Percentiles rank a stretch among this genome's conserved stretches.
Conservation (phyloP, 2,888 invertebrate species). For the Globia sparganii region DNA sequence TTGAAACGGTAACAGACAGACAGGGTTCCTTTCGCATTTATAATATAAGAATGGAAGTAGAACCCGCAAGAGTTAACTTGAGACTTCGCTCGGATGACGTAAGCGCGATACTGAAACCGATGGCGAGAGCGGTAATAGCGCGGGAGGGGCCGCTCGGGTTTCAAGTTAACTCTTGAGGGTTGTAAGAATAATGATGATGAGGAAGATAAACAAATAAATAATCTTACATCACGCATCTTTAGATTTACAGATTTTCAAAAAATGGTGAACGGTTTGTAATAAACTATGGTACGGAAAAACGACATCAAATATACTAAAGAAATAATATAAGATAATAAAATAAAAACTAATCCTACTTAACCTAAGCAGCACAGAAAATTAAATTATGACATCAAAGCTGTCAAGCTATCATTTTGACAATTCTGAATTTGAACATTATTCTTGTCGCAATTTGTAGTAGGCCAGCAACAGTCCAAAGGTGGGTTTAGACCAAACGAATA, state of each 20-base stretch:
- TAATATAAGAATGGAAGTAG: neutral
- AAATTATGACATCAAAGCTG: slow-evolving; percentile 33
- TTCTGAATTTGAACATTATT: slow-evolving; percentile 44
- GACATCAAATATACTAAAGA: slow-evolving; percentile 44
- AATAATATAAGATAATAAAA: slow-evolving; percentile 63
- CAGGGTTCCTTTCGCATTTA: neutral
- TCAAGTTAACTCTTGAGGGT: too few relatives aligned
- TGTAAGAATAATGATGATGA: neutral
- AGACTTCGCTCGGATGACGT: too few relatives aligned
- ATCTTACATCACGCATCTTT: slow-evolving; percentile 73
- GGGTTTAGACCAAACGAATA: too few relatives aligned
- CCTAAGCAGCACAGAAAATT: slow-evolving; percentile 51
- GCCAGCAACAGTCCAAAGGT: slow-evolving; percentile 28
- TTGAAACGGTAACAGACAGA: neutral
- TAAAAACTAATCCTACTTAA: slow-evolving; percentile 61
- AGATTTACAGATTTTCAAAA: slow-evolving; percentile 25
- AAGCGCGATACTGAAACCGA: too few relatives aligned
- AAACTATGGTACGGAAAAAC: slow-evolving; percentile 9
- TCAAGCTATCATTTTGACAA: slow-evolving; percentile 25
- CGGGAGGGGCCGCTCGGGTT: too few relatives aligned
- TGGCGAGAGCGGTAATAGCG: too few relatives aligned
- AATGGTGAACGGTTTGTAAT: slow-evolving; percentile 20
- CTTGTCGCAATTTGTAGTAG: neutral
- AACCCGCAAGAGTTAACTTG: too few relatives aligned
- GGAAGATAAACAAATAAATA: neutral